Conservation (phyloP, 2,113 vertebrate species). For the Oncorhynchus nerka region DNA sequence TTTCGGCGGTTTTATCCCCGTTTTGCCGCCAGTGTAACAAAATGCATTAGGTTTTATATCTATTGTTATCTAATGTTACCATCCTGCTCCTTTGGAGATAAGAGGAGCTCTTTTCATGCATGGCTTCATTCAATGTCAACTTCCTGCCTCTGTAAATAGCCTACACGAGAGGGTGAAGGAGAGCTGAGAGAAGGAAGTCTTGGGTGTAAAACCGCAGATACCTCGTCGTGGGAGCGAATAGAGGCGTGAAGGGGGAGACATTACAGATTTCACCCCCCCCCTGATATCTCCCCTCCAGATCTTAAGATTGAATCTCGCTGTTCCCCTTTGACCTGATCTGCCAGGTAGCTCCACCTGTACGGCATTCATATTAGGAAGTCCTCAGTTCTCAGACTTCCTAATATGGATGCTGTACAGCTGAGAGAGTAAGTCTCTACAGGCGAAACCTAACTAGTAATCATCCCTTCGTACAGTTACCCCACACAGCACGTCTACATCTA, state of each 20-base stretch:
- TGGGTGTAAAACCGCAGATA: slow-evolving; percentile 14
- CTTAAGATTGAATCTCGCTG: not conserved
- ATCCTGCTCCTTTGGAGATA: slow-evolving; percentile 50
- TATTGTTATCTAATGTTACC: slow-evolving; percentile 30
- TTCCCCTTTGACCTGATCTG: slow-evolving; percentile 2
- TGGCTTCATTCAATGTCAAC: slow-evolving; percentile 45
- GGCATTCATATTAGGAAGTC: not conserved
- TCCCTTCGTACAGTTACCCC: not conserved
- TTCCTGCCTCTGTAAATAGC: slow-evolving; percentile 27
- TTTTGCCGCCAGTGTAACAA: slow-evolving; percentile 23
- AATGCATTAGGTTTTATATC: slow-evolving; percentile 31
- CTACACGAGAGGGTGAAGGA: slow-evolving; percentile 27
- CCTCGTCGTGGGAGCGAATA: not conserved
- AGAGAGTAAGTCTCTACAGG: not conserved
- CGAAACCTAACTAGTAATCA: not conserved
- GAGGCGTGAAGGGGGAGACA: not conserved
- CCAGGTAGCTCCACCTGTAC: not conserved
- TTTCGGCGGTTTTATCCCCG: slow-evolving; percentile 1
- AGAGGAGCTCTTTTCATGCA: slow-evolving; percentile 36
- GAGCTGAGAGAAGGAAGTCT: slow-evolving; percentile 67
- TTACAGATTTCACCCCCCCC: not conserved
- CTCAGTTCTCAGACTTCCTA: too few species aligned
- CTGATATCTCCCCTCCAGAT: not conserved
- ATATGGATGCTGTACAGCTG: too few species aligned
- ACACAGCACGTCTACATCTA: not conserved